Evolutionary conservation across 2,888 invertebrate species (phyloP).

Genomic region (Pardosa pseudoannulata): DNA sequence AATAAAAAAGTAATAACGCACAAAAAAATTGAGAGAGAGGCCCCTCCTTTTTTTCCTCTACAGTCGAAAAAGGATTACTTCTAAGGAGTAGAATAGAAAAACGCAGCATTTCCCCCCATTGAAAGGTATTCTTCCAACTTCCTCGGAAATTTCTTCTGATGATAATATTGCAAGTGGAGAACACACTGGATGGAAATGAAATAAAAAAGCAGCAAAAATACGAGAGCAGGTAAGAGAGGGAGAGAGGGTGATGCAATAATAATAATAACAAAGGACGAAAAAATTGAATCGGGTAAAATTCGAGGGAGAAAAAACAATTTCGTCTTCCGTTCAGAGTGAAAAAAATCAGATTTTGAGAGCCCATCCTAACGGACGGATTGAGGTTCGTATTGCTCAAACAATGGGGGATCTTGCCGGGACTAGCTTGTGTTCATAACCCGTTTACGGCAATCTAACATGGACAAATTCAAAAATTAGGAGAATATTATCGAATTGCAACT

Average conservation of each 20-base stretch:
- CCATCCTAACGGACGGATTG: neutral
- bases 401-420: neutral
- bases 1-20: slow-evolving; percentile 26
- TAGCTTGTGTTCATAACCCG: too few species aligned
- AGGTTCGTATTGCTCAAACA: neutral
- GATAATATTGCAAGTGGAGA: slow-evolving; percentile 40
- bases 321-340: slow-evolving; percentile 35
- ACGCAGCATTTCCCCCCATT: slow-evolving; percentile 29
- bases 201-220: slow-evolving; percentile 19
- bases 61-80: slow-evolving; percentile 55
- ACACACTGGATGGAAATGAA: slow-evolving; percentile 9
- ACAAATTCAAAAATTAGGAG: too few species aligned
- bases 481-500: too few species aligned
- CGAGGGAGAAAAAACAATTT: slow-evolving; percentile 29
- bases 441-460: too few species aligned
- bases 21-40: slow-evolving; percentile 7
- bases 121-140: slow-evolving; percentile 34
- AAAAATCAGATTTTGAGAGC: neutral
- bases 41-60: neutral
- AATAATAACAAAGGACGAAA: slow-evolving; percentile 14
- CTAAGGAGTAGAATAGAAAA: slow-evolving; percentile 1
- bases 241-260: slow-evolving; percentile 26
- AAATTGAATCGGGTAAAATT: slow-evolving; percentile 37
- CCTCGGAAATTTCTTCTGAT: slow-evolving; percentile 51
- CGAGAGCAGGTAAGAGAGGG: neutral